A percentile compares a stretch with the other conserved stretches of the same genome.
Conservation (phyloP, 2,113 vertebrate species). For the Zosterops japonicus region DNA sequence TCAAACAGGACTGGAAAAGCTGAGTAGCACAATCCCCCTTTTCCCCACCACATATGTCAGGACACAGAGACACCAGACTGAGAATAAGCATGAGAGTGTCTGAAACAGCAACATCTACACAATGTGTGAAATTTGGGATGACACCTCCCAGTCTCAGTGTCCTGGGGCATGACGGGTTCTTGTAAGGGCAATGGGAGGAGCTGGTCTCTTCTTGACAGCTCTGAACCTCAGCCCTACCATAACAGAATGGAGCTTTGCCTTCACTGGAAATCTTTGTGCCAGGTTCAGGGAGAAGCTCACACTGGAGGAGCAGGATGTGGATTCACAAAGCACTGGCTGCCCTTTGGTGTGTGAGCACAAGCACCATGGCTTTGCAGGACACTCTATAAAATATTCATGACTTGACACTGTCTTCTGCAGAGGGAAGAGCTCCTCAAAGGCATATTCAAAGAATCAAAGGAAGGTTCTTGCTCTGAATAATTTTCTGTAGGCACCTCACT, state of each 20-base stretch:
- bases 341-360: background rate
- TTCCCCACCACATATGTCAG: fast-evolving
- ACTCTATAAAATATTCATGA: background rate
- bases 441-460: background rate
- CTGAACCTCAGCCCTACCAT: background rate
- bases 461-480: background rate
- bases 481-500: background rate
- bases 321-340: background rate
- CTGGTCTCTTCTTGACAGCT: background rate
- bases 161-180: background rate
- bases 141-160: background rate
- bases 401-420: background rate
- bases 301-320: fast-evolving
- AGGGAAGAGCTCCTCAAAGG: background rate
- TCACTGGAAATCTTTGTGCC: background rate
- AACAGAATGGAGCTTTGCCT: background rate
- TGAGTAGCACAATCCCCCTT: background rate
- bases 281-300: background rate
- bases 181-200: background rate
- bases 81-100: fast-evolving
- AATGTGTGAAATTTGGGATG: background rate
- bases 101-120: background rate
- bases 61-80: background rate
- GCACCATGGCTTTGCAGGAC: background rate
- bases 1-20: background rate